Conservation (phyloP, 2,113 vertebrate genomes). For the Irena cyanogastra region DNA sequence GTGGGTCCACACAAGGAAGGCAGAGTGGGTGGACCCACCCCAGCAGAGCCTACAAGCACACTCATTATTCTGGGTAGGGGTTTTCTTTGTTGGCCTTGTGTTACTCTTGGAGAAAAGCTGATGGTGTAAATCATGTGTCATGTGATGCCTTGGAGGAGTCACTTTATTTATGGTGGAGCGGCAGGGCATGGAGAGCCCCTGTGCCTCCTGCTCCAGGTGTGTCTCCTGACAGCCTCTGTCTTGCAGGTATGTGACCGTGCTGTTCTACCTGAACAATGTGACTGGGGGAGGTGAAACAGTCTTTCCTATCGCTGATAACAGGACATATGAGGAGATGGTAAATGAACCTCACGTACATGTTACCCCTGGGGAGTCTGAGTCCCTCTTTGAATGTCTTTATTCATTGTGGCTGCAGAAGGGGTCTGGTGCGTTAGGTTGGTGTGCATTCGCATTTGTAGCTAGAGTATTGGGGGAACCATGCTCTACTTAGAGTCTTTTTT, state of each 20-base stretch:
- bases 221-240: conserved; percentile 8
- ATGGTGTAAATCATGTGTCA: neutral
- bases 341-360: neutral
- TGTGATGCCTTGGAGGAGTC: neutral
- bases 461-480: neutral
- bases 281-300: conserved; percentile 88
- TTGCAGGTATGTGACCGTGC: conserved; percentile 88
- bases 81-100: neutral
- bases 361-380: neutral
- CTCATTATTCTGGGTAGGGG: neutral
- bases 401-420: neutral
- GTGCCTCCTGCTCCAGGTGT: neutral
- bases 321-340: conserved; percentile 91
- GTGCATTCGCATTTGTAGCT: neutral
- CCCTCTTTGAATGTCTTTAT: neutral
- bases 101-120: neutral
- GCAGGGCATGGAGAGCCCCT: neutral
- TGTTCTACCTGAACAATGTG: conserved; percentile 90
- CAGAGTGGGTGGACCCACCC: neutral
- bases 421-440: neutral
- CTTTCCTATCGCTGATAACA: conserved; percentile 94
- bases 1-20: fast-evolving
- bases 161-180: neutral
- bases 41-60: neutral
- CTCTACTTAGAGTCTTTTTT: neutral